Percentiles rank a stretch among this genome's conserved stretches.
phyloP scores from a whole-genome alignment of 2,113 vertebrate species.

The Lepisosteus oculatus region DNA sequence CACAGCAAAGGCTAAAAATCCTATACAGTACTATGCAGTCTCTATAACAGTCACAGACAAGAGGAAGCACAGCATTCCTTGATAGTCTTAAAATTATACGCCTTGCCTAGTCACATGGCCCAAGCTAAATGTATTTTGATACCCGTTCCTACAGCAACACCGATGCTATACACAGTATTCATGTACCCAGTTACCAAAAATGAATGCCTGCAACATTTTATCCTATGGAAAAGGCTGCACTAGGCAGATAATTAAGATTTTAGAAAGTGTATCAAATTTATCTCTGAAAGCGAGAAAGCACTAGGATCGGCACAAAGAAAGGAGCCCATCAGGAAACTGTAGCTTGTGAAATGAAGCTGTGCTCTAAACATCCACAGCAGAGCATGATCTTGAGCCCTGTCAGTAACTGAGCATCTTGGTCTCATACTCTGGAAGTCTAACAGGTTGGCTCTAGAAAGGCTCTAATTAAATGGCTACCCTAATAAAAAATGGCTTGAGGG shows the following conservation, averaged over 20 bases:
- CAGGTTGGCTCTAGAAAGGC: background rate
- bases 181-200: background rate
- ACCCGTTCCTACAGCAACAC: background rate
- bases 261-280: no score
- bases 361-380: background rate
- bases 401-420: background rate
- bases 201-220: background rate
- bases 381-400: background rate
- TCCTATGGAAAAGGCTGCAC: background rate
- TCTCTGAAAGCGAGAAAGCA: no score
- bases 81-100: constrained; percentile 6
- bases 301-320: background rate
- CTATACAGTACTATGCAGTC: background rate
- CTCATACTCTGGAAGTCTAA: background rate
- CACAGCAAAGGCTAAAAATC: background rate
- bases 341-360: background rate
- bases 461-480: background rate
- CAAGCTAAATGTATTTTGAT: background rate
- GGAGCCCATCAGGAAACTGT: background rate
- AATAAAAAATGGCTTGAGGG: background rate
- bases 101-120: constrained; percentile 12
- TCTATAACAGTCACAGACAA: constrained; percentile 8
- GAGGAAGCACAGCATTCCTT: constrained; percentile 28
- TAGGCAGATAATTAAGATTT: no score
- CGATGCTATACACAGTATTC: background rate